Evolutionary conservation across 64 coral and sea anemone genomes (phyloP), one percentile per base, ranked within the genome.

Genomic region (Hydrozoanthus tunicans): DNA sequence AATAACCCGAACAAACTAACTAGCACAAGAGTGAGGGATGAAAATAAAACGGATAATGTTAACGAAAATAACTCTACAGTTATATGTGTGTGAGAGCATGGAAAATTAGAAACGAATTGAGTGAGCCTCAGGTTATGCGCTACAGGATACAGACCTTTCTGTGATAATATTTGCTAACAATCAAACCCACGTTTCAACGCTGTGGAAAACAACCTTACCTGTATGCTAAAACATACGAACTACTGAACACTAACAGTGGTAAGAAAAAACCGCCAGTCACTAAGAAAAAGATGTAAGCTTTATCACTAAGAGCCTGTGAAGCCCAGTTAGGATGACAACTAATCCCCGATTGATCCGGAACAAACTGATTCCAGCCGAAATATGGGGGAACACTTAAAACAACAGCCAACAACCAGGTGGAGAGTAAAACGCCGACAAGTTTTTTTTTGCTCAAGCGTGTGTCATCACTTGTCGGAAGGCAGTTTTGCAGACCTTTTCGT

Each of bases 311-410:
- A 20, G 77, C 73, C 15, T 53, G 12, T 9, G 91, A 76, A 63
- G 72, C 17, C 91, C 91, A 93, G 59, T 93, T 82, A 57, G 91
- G 91, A 52, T 73, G 81, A 59, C 91, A 93, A 66, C 91, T 93
- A 63, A 92, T 15, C 43, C 91, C 68, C 57, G 91, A 79, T 25
- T 15, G 53, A 69, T 79, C 91, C 7, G 91, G 91, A 66, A 93
- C 91, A 86, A 93, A 93, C 73, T 63, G 73, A 59, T 73, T 86
- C 91, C 91, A 93, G 6, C 91, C 91, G 4, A 79, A 9, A 23
- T 78, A 68, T 5, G 91, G 91, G 10, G 91, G 91, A 32, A 83
- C 6, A 67, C 73, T 64, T 7, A 59, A 15, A 14, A 89, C 3
- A 14, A 93, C 55, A 58, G 83, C 92, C 51, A 81, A 93, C 14